phyloP scores from a whole-genome alignment of 2,888 invertebrate species.

The Palloptera scutellata region DNA sequence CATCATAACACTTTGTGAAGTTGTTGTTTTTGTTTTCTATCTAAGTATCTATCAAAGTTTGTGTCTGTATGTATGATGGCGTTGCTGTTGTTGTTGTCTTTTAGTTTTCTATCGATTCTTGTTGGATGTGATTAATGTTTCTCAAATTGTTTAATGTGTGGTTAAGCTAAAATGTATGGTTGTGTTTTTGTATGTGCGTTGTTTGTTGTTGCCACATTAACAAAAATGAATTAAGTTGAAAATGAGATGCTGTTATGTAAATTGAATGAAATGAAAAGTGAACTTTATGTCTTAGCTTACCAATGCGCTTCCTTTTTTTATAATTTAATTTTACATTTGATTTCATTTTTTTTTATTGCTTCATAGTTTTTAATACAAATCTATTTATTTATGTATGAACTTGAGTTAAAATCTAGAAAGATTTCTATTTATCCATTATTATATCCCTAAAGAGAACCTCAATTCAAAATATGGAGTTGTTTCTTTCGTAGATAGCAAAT shows the following conservation, averaged over 20 bases:
- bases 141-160: slow-evolving; percentile 34
- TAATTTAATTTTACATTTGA: too few species aligned
- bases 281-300: too few species aligned
- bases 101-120: slow-evolving; percentile 10
- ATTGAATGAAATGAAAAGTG: slow-evolving; percentile 14
- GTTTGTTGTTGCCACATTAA: background rate
- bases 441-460: too few species aligned
- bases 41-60: slow-evolving; percentile 8
- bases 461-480: too few species aligned
- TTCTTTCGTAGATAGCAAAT: too few species aligned
- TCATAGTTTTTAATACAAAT: too few species aligned
- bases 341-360: too few species aligned
- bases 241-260: background rate
- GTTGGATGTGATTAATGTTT: slow-evolving; percentile 37
- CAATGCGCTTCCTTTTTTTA: too few species aligned
- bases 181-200: slow-evolving; percentile 4
- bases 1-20: slow-evolving; percentile 20
- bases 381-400: too few species aligned
- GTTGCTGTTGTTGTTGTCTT: background rate
- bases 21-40: slow-evolving; percentile 8
- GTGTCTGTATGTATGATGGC: slow-evolving; percentile 11
- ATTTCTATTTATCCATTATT: too few species aligned
- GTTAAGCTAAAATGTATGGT: slow-evolving; percentile 15
- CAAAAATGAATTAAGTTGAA: background rate
- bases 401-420: too few species aligned